Conservation (phyloP, 2,888 invertebrate genomes). For the Nomada flava region DNA sequence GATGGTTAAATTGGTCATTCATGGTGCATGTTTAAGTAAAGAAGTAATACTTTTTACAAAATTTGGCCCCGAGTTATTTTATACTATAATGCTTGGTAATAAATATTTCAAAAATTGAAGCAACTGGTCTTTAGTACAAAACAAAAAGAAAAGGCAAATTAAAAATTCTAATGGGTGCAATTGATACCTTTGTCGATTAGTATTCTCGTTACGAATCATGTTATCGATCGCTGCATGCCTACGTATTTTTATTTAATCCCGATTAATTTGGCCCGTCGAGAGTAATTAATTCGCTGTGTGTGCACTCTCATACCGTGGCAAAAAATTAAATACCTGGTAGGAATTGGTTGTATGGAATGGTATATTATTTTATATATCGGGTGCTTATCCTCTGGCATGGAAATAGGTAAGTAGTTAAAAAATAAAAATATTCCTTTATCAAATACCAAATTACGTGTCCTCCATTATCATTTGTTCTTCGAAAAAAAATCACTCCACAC, state of each 20-base stretch:
- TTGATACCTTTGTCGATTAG: constrained; percentile 5
- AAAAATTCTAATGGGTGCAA: not conserved
- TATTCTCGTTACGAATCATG: constrained; percentile 19
- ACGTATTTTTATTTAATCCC: constrained; percentile 23
- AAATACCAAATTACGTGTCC: constrained; percentile 5
- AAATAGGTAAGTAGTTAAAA: constrained; percentile 87
- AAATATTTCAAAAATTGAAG: constrained; percentile 4
- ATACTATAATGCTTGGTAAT: constrained; percentile 16
- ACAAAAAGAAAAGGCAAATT: not conserved
- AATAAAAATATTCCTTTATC: constrained; percentile 27
- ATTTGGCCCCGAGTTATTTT: constrained; percentile 12
- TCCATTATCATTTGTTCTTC: not conserved
- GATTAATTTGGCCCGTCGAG: constrained; percentile 17
- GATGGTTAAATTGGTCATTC: constrained; percentile 5
- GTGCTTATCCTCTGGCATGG: constrained; percentile 79
- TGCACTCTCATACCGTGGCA: constrained; percentile 18
- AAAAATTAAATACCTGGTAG: constrained; percentile 33
- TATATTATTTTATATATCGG: constrained; percentile 61
- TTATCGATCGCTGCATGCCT: constrained; percentile 37
- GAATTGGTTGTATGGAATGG: constrained; percentile 57
- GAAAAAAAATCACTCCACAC: not conserved
- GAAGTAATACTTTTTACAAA: constrained; percentile 23
- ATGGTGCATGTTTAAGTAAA: constrained; percentile 36
- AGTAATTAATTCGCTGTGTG: constrained; percentile 6
- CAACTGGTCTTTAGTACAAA: not conserved